Percentiles rank a stretch among this genome's conserved stretches.
These are phyloP conservation scores for Plumapathes pennacea DNA, from an alignment of 92 coral and sea anemone species.

Conservation along the genomic window DNA sequence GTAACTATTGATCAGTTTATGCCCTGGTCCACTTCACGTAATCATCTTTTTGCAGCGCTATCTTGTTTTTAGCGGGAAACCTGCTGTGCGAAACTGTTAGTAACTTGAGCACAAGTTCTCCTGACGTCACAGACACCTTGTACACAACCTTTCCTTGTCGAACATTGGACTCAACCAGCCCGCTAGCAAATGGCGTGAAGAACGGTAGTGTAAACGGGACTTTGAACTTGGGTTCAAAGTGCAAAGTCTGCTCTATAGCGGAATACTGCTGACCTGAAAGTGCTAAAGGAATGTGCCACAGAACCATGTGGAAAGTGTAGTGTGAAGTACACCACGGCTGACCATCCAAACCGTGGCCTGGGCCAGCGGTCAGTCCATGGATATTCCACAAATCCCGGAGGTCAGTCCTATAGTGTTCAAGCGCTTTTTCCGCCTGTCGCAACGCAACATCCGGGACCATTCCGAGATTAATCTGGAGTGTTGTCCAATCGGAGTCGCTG, in stretches of 20 bases:
- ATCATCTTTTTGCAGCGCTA: slow-evolving; percentile 4
- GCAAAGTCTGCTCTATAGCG: slow-evolving; percentile 49
- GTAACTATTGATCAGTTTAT: not conserved
- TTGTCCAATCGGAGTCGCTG: slow-evolving; percentile 74
- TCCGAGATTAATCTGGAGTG: slow-evolving; percentile 67
- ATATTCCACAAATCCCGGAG: slow-evolving; percentile 84
- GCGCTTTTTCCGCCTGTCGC: slow-evolving; percentile 62
- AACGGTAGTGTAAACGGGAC: slow-evolving; percentile 79
- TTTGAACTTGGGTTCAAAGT: slow-evolving; percentile 57
- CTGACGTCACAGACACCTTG: slow-evolving; percentile 14
- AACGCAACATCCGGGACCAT: slow-evolving; percentile 56
- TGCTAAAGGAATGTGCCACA: slow-evolving; percentile 88
- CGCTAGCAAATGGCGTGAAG: slow-evolving; percentile 75
- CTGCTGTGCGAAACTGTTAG: slow-evolving; percentile 20
- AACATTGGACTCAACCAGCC: slow-evolving; percentile 56
- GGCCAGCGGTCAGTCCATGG: slow-evolving; percentile 88
- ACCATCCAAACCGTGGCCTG: slow-evolving; percentile 78
- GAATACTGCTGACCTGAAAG: slow-evolving; percentile 86
- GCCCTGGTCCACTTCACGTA: slow-evolving; percentile 15
- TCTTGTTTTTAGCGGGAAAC: slow-evolving; percentile 6
- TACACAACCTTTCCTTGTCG: not conserved
- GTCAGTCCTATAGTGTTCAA: slow-evolving; percentile 68
- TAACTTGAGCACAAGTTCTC: slow-evolving; percentile 12
- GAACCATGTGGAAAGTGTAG: slow-evolving; percentile 77
- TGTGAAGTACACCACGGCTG: slow-evolving; percentile 94